Percentiles rank a stretch among this genome's conserved stretches.
These are phyloP conservation scores for Acomys russatus DNA, from an alignment of 2,797 vertebrate genomes.

Conservation along the genomic window DNA sequence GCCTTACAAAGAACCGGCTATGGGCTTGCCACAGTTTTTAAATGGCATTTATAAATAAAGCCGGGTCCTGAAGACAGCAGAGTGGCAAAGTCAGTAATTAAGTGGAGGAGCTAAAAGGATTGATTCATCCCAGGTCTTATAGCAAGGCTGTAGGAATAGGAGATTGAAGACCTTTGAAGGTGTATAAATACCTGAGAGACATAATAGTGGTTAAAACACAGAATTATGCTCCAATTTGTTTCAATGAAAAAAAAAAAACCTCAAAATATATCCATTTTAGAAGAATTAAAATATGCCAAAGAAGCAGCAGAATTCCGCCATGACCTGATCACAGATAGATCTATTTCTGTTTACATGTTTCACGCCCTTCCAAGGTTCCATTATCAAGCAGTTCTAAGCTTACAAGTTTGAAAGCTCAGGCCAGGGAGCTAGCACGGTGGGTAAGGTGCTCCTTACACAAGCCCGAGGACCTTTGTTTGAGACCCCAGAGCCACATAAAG, in stretches of 20 bases:
- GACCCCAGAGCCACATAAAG: neutral
- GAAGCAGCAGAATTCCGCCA: neutral
- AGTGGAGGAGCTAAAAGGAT: neutral
- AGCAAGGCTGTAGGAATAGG: neutral
- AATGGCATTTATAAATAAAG: constrained; percentile 61
- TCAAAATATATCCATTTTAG: constrained; percentile 39
- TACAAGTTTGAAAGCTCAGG: neutral
- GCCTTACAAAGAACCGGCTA: constrained; percentile 8
- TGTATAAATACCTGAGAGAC: neutral
- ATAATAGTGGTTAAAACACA: neutral
- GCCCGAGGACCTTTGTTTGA: neutral
- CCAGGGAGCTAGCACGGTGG: too few species aligned
- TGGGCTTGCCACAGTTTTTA: constrained; percentile 34
- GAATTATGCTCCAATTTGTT: neutral
- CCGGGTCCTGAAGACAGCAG: neutral
- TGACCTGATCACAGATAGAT: neutral
- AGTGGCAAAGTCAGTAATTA: constrained; percentile 18
- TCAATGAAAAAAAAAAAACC: neutral
- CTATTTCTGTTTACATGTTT: neutral
- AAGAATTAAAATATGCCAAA: neutral
- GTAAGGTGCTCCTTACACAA: neutral
- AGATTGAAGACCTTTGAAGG: neutral
- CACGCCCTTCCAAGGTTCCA: neutral
- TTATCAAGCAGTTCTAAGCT: neutral
- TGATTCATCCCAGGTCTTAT: neutral